Evolutionary conservation across 2,888 invertebrate genomes (phyloP), one percentile per base, ranked within the genome.

Genomic region (Hydrotaea diabolus): DNA sequence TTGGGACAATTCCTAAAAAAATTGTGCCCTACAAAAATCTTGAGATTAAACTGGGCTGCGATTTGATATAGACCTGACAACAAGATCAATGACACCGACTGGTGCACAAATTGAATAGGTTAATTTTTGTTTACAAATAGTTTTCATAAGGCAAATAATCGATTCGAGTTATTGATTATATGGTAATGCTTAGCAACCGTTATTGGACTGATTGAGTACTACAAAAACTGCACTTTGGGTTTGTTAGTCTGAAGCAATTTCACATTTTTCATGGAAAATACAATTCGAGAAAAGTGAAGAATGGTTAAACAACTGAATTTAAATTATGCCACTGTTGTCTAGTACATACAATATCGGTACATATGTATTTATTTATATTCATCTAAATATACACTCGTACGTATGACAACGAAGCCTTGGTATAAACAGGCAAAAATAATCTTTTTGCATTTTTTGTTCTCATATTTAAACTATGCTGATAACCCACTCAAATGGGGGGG

Each of bases 401-500:
- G 49, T 5, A 49, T 49, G 49, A n/a, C 15, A n/a, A 49, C 3
- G 4, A 7, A 15, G n/a, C 2, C 49, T 49, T 49, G 13, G 49
- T 49, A n/a, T 49, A 49, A 49, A 59, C 59, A 59, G 26, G 26
- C 15, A 15, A 5, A 26, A 26, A 26, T 59, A 5, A 59, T 59
- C 9, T 19, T 23, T 59, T 59, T 7, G 15, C 59, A 1, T 13
- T 15, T 59, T 23, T 59, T 59, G 9, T 59, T 55, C 1, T 21
- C 53, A n/a, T 53, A 21, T 55, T 17, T 19, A 53, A n/a, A 55
- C 5, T 13, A 59, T 15, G 23, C 23, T 59, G 59, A 59, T 59
- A 59, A 59, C 59, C 23, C 15, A 59, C 26, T 59, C 15, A 26
- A 59, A 59, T 21, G 26, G 59, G 59, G n/a, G 59, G 59, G 23